A percentile compares a stretch with the other conserved stretches of the same genome.
These are phyloP conservation scores for Orthosia gracilis DNA, from an alignment of 2,888 invertebrate species.

Conservation along the genomic window DNA sequence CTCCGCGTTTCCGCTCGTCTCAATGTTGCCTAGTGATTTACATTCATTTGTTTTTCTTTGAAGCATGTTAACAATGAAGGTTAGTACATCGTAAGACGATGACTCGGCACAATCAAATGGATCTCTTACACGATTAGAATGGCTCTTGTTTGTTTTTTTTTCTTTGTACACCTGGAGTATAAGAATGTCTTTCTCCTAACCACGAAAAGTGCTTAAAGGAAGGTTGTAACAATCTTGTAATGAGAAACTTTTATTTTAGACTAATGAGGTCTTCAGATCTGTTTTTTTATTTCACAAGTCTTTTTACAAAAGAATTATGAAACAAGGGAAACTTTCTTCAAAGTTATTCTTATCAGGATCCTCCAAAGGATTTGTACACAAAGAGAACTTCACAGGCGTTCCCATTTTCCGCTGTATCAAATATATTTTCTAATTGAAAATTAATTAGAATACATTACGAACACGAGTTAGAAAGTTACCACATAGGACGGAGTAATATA, in stretches of 20 bases:
- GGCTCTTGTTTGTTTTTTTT: constrained; percentile 81
- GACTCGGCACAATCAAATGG: constrained; percentile 78
- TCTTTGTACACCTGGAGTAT: constrained; percentile 31
- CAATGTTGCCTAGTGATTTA: constrained; percentile 70
- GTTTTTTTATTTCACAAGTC: not conserved
- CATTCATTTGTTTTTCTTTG: constrained; percentile 77
- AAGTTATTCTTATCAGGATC: constrained; percentile 30
- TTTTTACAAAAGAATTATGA: constrained; percentile 31
- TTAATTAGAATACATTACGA: constrained; percentile 64
- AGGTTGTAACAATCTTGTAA: constrained; percentile 7
- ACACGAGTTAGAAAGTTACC: constrained; percentile 46
- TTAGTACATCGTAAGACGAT: constrained; percentile 77
- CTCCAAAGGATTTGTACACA: constrained; percentile 39
- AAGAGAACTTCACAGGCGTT: constrained; percentile 48
- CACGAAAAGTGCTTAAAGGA: constrained; percentile 2
- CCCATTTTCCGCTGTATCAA: constrained; percentile 40
- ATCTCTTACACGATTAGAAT: constrained; percentile 81
- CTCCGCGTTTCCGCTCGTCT: constrained; percentile 70
- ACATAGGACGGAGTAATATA: constrained; percentile 39
- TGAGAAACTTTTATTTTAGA: constrained; percentile 22
- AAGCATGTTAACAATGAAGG: constrained; percentile 77
- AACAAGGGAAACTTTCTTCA: constrained; percentile 29
- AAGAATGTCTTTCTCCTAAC: constrained; percentile 21
- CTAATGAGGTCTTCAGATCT: constrained; percentile 10
- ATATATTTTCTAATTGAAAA: constrained; percentile 61